phyloP scores from a whole-genome alignment of 2,888 invertebrate genomes.

The Yponomeuta sedellus region DNA sequence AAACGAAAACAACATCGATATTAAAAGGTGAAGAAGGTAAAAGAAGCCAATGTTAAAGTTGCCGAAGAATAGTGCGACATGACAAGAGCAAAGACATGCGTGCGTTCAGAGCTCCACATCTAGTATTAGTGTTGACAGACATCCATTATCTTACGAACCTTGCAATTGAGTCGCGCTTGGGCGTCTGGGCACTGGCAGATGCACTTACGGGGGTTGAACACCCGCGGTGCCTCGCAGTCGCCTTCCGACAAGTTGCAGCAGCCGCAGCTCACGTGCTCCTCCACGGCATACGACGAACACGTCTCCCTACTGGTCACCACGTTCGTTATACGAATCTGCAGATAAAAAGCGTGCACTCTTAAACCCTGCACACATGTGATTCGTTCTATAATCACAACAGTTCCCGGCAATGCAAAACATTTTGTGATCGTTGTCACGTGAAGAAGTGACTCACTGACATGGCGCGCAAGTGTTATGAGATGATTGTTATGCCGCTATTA shows the following conservation, averaged over 20 bases:
- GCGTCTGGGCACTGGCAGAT: slow-evolving; percentile 66
- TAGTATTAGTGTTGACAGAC: slow-evolving; percentile 44
- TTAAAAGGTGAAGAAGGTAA: neutral
- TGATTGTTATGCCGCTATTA: slow-evolving; percentile 44
- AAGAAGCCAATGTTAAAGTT: slow-evolving; percentile 7
- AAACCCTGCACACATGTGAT: neutral
- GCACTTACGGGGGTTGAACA: slow-evolving; percentile 71
- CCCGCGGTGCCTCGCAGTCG: slow-evolving; percentile 46
- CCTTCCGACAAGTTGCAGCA: slow-evolving; percentile 49
- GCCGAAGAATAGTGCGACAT: slow-evolving; percentile 4
- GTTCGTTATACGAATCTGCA: slow-evolving; percentile 60
- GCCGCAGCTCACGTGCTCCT: slow-evolving; percentile 57
- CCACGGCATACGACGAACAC: slow-evolving; percentile 54
- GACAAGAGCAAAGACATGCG: slow-evolving; percentile 12
- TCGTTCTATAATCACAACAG: slow-evolving; percentile 2
- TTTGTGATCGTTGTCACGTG: neutral
- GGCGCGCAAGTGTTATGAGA: slow-evolving; percentile 9
- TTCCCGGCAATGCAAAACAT: slow-evolving; percentile 8
- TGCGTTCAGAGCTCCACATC: slow-evolving; percentile 1
- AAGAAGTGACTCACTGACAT: slow-evolving; percentile 1
- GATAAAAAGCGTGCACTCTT: slow-evolving; percentile 21
- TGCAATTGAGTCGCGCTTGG: slow-evolving; percentile 50
- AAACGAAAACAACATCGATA: slow-evolving; percentile 13
- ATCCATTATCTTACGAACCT: slow-evolving; percentile 73
- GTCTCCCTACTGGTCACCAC: slow-evolving; percentile 55